phyloP scores from a whole-genome alignment of 2,888 invertebrate genomes.

The Ariolimax columbianus region DNA sequence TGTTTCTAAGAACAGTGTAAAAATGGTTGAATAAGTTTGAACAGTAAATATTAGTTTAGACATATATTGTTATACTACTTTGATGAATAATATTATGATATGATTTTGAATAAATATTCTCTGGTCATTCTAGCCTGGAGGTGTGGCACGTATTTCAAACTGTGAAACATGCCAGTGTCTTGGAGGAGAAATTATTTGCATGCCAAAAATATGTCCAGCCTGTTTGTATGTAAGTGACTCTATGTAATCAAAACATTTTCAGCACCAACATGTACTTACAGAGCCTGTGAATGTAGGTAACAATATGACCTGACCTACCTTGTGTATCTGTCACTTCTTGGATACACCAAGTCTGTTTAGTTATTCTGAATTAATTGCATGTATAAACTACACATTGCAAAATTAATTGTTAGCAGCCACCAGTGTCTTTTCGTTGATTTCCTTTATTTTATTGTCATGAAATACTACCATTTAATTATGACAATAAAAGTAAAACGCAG shows the following conservation, averaged over 20 bases:
- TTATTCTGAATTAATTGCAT: too few relatives aligned
- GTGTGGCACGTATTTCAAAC: conserved; percentile 83
- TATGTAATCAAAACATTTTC: not conserved
- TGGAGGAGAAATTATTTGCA: conserved; percentile 85
- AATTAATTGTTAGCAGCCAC: not conserved
- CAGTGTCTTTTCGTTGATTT: not conserved
- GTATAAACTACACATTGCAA: too few relatives aligned
- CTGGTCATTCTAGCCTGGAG: conserved; percentile 61
- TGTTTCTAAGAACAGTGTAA: too few relatives aligned
- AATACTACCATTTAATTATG: not conserved
- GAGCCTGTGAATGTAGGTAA: not conserved
- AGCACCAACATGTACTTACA: not conserved
- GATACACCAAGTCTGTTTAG: too few relatives aligned
- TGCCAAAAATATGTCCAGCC: conserved; percentile 83
- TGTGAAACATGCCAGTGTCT: conserved; percentile 89
- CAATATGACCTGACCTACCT: not conserved
- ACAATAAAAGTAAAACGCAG: not conserved
- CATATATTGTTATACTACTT: too few relatives aligned
- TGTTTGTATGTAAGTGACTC: conserved; percentile 80
- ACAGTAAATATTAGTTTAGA: too few relatives aligned
- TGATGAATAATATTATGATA: not conserved
- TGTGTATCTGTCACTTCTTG: not conserved
- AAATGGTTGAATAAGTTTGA: too few relatives aligned
- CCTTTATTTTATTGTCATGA: not conserved
- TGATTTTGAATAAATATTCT: not conserved